A percentile compares a stretch with the other conserved stretches of the same genome.
These are phyloP conservation scores for Hyles vespertilio DNA, from an alignment of 1,140 invertebrate genomes.

Conservation along the genomic window DNA sequence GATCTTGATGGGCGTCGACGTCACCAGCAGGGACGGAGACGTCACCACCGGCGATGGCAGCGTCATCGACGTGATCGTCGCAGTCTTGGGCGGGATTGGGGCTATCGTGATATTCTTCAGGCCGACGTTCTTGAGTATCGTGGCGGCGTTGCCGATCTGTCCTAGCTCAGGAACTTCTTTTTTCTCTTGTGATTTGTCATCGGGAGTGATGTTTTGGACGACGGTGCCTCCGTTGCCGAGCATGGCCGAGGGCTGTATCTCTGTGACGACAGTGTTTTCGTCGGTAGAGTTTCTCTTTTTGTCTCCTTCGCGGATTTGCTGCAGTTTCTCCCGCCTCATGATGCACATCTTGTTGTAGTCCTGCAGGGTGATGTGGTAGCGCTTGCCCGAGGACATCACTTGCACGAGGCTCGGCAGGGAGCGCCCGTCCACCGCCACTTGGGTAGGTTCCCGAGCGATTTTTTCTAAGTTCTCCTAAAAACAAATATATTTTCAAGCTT, in stretches of 20 bases:
- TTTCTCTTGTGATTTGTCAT: constrained; percentile 33
- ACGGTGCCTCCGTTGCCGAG: constrained; percentile 53
- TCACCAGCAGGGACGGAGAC: constrained; percentile 38
- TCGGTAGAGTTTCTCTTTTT: constrained; percentile 37
- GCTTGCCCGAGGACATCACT: constrained; percentile 80
- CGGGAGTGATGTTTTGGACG: constrained; percentile 37
- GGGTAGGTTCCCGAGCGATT: constrained; percentile 69
- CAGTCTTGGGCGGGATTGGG: constrained; percentile 52
- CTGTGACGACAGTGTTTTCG: constrained; percentile 47
- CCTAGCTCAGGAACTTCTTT: constrained; percentile 32
- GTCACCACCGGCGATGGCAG: constrained; percentile 26
- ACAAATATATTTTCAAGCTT: constrained; percentile 7
- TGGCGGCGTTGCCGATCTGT: constrained; percentile 54
- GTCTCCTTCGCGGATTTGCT: constrained; percentile 75
- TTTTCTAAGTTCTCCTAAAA: constrained; percentile 62
- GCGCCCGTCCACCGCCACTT: constrained; percentile 76
- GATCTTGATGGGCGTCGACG: constrained; percentile 40
- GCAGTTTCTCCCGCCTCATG: constrained; percentile 78
- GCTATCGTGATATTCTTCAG: constrained; percentile 73
- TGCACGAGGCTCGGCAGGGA: constrained; percentile 76
- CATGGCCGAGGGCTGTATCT: constrained; percentile 47
- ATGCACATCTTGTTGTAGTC: constrained; percentile 84
- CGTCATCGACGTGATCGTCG: constrained; percentile 53
- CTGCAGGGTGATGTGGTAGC: constrained; percentile 81
- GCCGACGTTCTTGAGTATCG: constrained; percentile 67